Base-by-base conservation (phyloP, 2,888 invertebrate species). In the Sinodicranocentrus sp. region DNA sequence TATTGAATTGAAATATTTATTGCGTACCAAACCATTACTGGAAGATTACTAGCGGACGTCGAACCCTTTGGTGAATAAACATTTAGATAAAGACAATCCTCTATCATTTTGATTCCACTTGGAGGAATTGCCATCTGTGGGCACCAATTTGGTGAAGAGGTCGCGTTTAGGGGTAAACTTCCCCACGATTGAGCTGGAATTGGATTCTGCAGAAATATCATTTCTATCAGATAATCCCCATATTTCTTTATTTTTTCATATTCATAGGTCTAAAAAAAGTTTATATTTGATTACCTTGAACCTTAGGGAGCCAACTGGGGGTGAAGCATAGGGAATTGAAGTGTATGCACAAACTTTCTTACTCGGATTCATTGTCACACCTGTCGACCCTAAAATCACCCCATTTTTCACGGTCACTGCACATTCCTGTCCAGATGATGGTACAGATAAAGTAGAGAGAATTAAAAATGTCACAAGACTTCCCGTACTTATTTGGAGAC, bases 11-110 rank as follows among this genome's bases (percentile, higher is more conserved):
- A 48, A 48, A 48, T 17, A 48, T 10, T n/a, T 13, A 48, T 48
- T 17, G 17, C 48, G 28, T 54, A 73, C 73, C 61, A 73, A 17
- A 73, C 43, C 73, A 73, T 73, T 1, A 73, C 61, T 10, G 73
- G 59, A 13, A 73, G 25, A 33, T 23, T 21, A 25, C 44, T 33
- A 8, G 48, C 6, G 21, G 15, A 54, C 1, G 33, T 33, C 3
- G 33, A 33, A 10, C 10, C 10, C 5, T 57, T n/a, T 59, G 75
- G 75, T 21, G 23, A 3, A 33, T 26, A 65, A 8, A 75, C 65
- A 28, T 65, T 75, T 8, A 75, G 23, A 19, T 63, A 28, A 1
- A 75, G n/a, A 48, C 75, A 75, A n/a, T 75, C 63, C 21, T 75
- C 75, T 1, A 52, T 52, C 5, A 75, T 65, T 2, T 25, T n/a